Evolutionary conservation across 1,140 invertebrate genomes (phyloP), one percentile per base, ranked within the genome.

Genomic region (Magallana gigas): DNA sequence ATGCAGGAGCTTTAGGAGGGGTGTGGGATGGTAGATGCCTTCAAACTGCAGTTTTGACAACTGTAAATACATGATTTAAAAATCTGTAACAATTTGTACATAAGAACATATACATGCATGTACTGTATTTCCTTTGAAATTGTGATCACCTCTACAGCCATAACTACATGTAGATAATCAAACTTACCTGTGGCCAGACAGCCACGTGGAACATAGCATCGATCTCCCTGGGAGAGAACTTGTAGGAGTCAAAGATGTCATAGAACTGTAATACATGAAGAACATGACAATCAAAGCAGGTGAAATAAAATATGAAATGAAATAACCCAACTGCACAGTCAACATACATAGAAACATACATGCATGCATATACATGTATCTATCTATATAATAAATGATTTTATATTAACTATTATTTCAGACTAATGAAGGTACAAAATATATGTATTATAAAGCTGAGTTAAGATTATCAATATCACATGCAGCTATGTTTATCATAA

Each of bases 1-100:
- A 4, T 96, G 94, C 9, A 98, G 96, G 4, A 99, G 94, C 93
- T 97, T 98, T 12, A 98, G 94, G 81, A 98, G 94, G 2, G 97
- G 96, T 5, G 98, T 98, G 1, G 98, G 97, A 91, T 96, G 97
- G 90, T 98, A 96, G 84, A 98, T 96, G 57, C 97, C 97, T 93
- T 99, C 98, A 84, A 96, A 95, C 0, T 97, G 96, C 1, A 99
- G 93, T 68, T 91, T 92, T 11, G 89, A 83, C 11, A 92, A 56
- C 91, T 93, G 88, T 12, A 87, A 90, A 87, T 56, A 14, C 36
- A 64, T 16, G 18, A 2, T 16, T 16, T 16, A 14, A 1, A 62
- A 1, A 64, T 64, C 14, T 64, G 8, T 5, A 14, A 16, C 18
- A 64, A 14, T 16, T 16, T 64, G 62, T 64, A 1, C 14, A 80